A percentile compares a stretch with the other conserved stretches of the same genome.
phyloP scores from a whole-genome alignment of 2,888 invertebrate species.

The Xylota sylvarum region DNA sequence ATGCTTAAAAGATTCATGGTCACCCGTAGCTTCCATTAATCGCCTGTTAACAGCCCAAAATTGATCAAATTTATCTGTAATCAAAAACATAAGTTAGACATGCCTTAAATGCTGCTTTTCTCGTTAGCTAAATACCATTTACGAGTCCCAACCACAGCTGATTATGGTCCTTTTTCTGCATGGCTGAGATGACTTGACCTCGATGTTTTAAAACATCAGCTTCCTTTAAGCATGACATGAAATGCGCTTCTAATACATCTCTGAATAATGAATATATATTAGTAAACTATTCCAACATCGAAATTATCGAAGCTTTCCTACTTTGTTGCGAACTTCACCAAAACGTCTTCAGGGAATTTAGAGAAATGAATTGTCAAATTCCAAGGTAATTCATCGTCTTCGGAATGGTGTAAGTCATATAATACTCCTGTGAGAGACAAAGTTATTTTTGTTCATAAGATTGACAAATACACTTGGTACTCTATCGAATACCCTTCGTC shows the following conservation, averaged over 20 bases:
- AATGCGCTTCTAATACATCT: slow-evolving; percentile 96
- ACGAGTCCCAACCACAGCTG: slow-evolving; percentile 97
- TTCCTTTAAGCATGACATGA: slow-evolving; percentile 98
- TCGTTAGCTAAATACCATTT: slow-evolving; percentile 88
- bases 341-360: slow-evolving; percentile 95
- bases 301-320: too few species aligned
- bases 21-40: slow-evolving; percentile 94
- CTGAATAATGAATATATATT: slow-evolving; percentile 85
- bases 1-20: slow-evolving; percentile 93
- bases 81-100: neutral
- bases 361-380: slow-evolving; percentile 96
- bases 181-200: slow-evolving; percentile 93
- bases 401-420: slow-evolving; percentile 91
- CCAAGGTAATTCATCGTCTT: slow-evolving; percentile 95
- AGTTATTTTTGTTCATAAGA: too few species aligned
- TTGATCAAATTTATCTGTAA: slow-evolving; percentile 98
- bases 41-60: slow-evolving; percentile 99
- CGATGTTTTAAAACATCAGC: slow-evolving; percentile 99
- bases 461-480: too few species aligned
- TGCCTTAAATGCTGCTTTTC: neutral
- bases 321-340: slow-evolving; percentile 95
- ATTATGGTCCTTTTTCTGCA: slow-evolving; percentile 98
- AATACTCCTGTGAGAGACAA: slow-evolving; percentile 89
- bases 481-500: too few species aligned
- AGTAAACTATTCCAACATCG: too few species aligned